A percentile compares a stretch with the other conserved stretches of the same genome.
Conservation (phyloP, 2,888 invertebrate species). For the Idaea aversata region DNA sequence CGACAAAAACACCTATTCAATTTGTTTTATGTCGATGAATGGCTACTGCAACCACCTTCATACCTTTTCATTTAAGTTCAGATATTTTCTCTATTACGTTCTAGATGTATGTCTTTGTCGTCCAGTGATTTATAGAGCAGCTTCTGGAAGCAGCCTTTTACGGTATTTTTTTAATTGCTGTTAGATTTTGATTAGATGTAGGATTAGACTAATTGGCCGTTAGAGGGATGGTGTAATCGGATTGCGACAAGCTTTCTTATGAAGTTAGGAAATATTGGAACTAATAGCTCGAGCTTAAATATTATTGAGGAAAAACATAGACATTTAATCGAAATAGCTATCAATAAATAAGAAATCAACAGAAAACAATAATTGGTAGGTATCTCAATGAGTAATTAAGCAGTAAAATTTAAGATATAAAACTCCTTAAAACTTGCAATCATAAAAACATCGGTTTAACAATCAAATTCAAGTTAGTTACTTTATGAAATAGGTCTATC, state of each 20-base stretch:
- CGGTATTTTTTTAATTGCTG: background rate
- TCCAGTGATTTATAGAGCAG: background rate
- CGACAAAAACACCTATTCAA: no score
- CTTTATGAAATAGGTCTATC: no score
- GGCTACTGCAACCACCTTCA: no score
- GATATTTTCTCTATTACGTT: background rate
- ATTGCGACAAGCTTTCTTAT: background rate
- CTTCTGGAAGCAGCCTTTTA: background rate
- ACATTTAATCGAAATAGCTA: background rate
- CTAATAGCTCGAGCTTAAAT: background rate
- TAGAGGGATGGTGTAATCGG: background rate
- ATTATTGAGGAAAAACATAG: background rate
- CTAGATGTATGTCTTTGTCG: background rate
- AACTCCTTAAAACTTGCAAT: background rate
- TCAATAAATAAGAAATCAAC: background rate
- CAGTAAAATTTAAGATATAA: background rate
- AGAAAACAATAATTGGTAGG: background rate
- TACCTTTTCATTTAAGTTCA: no score
- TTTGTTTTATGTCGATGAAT: no score
- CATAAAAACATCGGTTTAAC: no score
- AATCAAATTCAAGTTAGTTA: no score
- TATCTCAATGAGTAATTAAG: background rate
- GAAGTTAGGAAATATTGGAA: background rate
- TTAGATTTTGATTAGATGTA: background rate
- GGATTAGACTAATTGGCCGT: background rate